Base-by-base conservation (phyloP, 2,888 invertebrate genomes). In the Notodonta ziczac region DNA sequence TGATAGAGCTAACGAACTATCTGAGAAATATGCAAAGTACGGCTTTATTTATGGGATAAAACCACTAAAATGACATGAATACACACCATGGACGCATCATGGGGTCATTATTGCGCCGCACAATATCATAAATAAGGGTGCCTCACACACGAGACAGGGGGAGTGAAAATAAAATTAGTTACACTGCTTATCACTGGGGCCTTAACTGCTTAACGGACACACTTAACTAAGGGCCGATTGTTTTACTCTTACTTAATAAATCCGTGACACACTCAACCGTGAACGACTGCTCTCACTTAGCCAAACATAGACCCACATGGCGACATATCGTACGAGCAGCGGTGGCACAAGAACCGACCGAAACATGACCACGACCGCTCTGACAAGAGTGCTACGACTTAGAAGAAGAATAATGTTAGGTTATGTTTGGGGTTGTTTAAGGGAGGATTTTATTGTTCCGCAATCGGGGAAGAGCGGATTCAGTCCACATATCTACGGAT, bases 131-230 rank as follows among this genome's bases (percentile, higher is more conserved):
- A 81, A 83, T 77, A 77, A 78, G 66, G 64, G 56, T 63, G 61
- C 64, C 65, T 60, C 65, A 59, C 53, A 14, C 12, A 4, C 14
- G 14, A n/a, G 16, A 51, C 13, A 70, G 82, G 83, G 80, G 80
- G 76, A 69, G 80, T 67, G 78, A 80, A 80, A 85, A 85, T 84
- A 81, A 84, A 83, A 85, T 85, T 85, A 82, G 84, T 83, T 78
- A 79, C 81, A 81, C 80, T 78, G 74, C 78, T 76, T 76, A 82
- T 81, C 80, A 77, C 65, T 72, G 63, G 71, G 70, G 60, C 65
- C 65, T 77, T 56, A 44, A 67, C 69, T 65, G 62, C 14, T 73
- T 70, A 69, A 57, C 62, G 56, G 61, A 67, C 64, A 63, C 58
- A 63, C 67, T 72, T 69, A 62, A 69, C 62, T 66, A 61, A 24